phyloP scores from a whole-genome alignment of 2,113 vertebrate genomes.

The Azemiops feae region DNA sequence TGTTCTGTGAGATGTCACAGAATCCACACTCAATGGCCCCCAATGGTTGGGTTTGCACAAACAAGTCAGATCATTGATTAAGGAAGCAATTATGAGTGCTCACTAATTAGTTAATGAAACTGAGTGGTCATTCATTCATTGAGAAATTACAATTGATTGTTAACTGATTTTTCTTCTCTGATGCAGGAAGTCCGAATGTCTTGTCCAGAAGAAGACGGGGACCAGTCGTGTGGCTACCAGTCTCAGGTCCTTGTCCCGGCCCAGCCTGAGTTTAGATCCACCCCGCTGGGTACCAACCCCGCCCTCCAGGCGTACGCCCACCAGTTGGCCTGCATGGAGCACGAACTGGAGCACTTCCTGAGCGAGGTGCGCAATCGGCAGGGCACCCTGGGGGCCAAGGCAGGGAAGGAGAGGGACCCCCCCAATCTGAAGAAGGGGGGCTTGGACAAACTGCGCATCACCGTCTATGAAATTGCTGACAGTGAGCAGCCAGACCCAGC shows the following conservation, averaged over 20 bases:
- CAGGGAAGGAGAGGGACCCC: not conserved
- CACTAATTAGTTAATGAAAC: too few relatives aligned
- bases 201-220: not conserved
- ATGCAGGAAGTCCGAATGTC: not conserved
- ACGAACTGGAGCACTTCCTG: not conserved
- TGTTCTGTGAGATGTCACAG: too few relatives aligned
- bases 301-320: not conserved
- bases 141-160: not conserved
- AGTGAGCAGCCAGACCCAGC: rapidly evolving
- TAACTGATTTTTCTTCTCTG: too few relatives aligned
- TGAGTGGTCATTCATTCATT: too few relatives aligned
- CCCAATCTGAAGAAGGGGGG: too few relatives aligned
- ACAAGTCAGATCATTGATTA: too few relatives aligned
- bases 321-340: constrained; percentile 18
- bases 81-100: too few relatives aligned
- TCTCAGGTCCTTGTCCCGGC: too few relatives aligned
- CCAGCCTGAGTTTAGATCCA: not conserved
- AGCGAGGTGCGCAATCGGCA: not conserved
- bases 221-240: rapidly evolving
- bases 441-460: not conserved
- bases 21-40: too few relatives aligned
- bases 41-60: too few relatives aligned
- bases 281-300: rapidly evolving
- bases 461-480: not conserved
- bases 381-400: not conserved